Evolutionary conservation across 2,113 vertebrate species (phyloP).

Genomic region (Varanus salvator): DNA sequence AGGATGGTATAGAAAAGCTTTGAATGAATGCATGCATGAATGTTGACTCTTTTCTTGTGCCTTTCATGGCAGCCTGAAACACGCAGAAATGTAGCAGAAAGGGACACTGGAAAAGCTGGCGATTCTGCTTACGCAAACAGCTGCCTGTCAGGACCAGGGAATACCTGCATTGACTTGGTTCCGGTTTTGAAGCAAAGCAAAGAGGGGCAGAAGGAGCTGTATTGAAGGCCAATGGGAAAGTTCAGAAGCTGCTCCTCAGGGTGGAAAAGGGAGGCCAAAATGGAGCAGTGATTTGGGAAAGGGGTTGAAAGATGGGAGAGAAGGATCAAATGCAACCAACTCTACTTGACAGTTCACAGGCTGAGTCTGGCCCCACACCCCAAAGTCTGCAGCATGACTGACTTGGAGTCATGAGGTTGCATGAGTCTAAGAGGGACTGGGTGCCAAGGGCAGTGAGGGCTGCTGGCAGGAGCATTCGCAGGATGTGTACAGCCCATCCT

Average conservation of each 20-base stretch:
- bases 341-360: no score
- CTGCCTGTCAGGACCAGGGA: neutral
- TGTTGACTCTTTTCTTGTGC: neutral
- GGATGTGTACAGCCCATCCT: no score
- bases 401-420: no score
- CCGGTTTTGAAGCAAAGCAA: neutral
- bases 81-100: neutral
- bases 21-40: no score
- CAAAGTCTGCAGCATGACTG: no score
- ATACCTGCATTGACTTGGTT: neutral
- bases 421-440: no score
- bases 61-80: neutral
- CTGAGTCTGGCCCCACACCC: no score
- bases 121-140: neutral
- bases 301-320: neutral
- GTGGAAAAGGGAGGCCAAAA: neutral
- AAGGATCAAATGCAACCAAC: no score
- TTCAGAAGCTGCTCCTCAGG: neutral
- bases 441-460: no score
- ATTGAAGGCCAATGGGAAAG: neutral
- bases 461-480: no score
- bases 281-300: no score
- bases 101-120: neutral
- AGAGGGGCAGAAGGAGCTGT: neutral
- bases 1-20: no score